Base-by-base conservation (phyloP, 2,113 vertebrate genomes). In the Psilopogon haemacephalus region DNA sequence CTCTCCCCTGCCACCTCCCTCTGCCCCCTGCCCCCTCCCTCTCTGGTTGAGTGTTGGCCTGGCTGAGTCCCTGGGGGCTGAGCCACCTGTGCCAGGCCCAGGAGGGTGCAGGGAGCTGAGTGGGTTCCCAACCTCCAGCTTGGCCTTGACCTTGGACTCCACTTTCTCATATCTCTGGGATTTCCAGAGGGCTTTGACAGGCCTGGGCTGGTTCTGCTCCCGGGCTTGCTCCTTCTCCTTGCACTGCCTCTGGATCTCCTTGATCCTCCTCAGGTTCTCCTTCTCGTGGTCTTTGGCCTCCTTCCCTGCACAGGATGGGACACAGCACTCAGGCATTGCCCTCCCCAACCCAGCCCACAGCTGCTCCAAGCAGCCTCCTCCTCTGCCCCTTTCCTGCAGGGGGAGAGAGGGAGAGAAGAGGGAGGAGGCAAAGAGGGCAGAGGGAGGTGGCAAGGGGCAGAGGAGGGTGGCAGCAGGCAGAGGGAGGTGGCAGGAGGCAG, bases 101-200 rank as follows among this genome's bases (percentile, higher is more conserved):
- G 42, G 7, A 42, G 24, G 32, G 7, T 4, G 46, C 37, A 46
- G 16, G 32, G 44, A 74, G 52, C 32, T 59, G 65, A 30, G 32
- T 1, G 48, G 40, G 65, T 12, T 12, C 96, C 89, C 78, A 85
- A 99, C 99, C 98, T 99, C 98, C 83, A 99, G 95, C 37, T 97
- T 98, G 72, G 94, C 95, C 97, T 98, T 98, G 86, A 99, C 98
- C 84, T 98, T 99, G 20, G 99, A 99, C 64, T 98, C 97, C 86
- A 99, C 97, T 1, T 98, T 97, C 77, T 98, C 96, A 0, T 99
- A 99, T 94, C 99, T 99, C 55, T 98, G 97, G 2, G 99, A 98
- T 17, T 96, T 99, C 99, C 99, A 99, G 35, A 99, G 97, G 74
- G 98, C 99, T 97, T 98, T 99, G 86, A 99, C 97, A 6, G 99